Evolutionary conservation across 2,888 invertebrate genomes (phyloP).

Genomic region (Scaptomyza reducta): DNA sequence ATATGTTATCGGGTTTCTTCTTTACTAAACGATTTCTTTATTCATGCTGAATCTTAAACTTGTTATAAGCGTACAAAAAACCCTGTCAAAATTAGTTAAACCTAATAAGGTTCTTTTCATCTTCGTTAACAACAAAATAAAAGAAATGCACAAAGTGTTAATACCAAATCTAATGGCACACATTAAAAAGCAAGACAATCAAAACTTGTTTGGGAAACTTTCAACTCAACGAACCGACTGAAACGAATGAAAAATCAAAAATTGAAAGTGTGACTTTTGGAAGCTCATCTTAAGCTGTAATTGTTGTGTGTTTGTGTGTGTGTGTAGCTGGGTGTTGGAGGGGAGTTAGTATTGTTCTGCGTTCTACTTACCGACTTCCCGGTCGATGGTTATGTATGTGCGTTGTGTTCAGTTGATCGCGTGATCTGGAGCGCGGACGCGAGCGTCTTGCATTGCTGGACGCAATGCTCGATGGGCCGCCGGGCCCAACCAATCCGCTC

Average conservation of each 20-base stretch:
- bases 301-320: background rate
- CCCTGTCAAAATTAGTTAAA: background rate
- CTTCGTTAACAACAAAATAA: background rate
- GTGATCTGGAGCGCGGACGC: conserved; percentile 91
- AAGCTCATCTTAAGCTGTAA: conserved; percentile 6
- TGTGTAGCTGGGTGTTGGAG: background rate
- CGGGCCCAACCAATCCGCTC: conserved; percentile 71
- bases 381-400: conserved; percentile 86
- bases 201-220: conserved; percentile 45
- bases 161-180: too few relatives aligned
- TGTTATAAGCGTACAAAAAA: background rate
- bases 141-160: conserved; percentile 26
- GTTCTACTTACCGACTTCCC: conserved; percentile 89
- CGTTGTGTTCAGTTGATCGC: conserved; percentile 86
- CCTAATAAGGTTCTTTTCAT: background rate
- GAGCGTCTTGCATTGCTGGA: conserved; percentile 87
- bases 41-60: background rate
- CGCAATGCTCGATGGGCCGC: conserved; percentile 85
- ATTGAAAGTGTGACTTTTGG: conserved; percentile 62
- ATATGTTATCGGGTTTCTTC: background rate
- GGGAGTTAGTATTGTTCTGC: conserved; percentile 8
- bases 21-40: background rate
- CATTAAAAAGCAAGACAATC: conserved; percentile 12
- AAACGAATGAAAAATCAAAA: conserved; percentile 22
- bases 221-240: conserved; percentile 12